A percentile compares a stretch with the other conserved stretches of the same genome.
Evolutionary conservation across 2,888 invertebrate species (phyloP).

Genomic region (Poecilus cupreus): DNA sequence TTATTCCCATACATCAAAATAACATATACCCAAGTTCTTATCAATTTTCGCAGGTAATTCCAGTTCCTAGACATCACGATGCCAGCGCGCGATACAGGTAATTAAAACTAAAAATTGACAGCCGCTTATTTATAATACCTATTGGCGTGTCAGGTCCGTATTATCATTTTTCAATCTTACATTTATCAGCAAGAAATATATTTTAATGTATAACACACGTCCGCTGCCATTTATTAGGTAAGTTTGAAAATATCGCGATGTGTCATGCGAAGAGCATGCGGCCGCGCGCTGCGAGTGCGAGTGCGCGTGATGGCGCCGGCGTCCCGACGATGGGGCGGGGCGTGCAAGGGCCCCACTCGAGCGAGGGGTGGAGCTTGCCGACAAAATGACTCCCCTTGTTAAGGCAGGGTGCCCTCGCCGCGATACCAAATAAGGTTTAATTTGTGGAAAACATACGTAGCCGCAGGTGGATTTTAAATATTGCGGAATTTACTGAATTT

Average conservation of each 20-base stretch:
- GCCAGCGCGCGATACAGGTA: conserved; percentile 5
- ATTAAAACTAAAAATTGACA: conserved; percentile 46
- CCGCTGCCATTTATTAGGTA: neutral
- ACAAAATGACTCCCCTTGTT: conserved; percentile 53
- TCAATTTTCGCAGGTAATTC: conserved; percentile 6
- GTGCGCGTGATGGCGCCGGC: conserved; percentile 45
- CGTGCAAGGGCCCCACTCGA: conserved; percentile 22
- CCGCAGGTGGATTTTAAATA: neutral
- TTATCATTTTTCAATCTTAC: conserved; percentile 28
- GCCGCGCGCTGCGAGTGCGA: neutral
- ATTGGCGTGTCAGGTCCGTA: conserved; percentile 32
- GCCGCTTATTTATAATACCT: conserved; percentile 30
- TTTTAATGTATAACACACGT: conserved; percentile 27
- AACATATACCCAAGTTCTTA: neutral
- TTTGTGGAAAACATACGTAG: neutral
- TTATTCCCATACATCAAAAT: conserved; percentile 6
- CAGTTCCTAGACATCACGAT: neutral
- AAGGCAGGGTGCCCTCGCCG: neutral
- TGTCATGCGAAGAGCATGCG: neutral
- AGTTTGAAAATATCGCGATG: conserved; percentile 1
- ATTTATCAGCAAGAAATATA: neutral
- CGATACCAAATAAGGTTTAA: conserved; percentile 9
- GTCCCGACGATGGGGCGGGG: conserved; percentile 52
- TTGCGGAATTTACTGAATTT: neutral
- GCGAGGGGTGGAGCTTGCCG: conserved; percentile 34